Percentiles rank a stretch among this genome's conserved stretches.
phyloP scores from a whole-genome alignment of 2,113 vertebrate species.

The Bubo scandiacus region DNA sequence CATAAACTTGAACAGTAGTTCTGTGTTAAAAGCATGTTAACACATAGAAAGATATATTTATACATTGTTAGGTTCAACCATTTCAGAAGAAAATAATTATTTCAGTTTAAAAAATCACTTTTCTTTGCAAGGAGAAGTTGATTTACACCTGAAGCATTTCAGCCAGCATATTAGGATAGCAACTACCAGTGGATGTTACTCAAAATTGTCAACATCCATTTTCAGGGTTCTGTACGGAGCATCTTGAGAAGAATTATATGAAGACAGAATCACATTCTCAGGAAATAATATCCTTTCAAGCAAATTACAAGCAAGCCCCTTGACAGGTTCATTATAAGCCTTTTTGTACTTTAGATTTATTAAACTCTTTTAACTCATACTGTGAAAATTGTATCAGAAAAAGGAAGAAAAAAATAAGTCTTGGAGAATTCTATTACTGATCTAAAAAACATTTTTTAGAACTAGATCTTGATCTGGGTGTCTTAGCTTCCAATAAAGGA shows the following conservation, averaged over 20 bases:
- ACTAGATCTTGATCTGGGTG: not conserved
- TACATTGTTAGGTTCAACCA: not conserved
- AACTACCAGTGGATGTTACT: not conserved
- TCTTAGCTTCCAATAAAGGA: not conserved
- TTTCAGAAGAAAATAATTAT: not conserved
- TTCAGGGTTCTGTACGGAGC: not conserved
- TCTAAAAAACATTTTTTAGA: not conserved
- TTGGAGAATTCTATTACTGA: not conserved
- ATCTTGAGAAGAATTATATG: constrained; percentile 24
- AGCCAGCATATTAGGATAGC: not conserved
- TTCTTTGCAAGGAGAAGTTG: not conserved
- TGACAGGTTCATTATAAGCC: constrained; percentile 51
- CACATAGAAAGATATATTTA: not conserved
- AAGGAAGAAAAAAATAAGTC: not conserved
- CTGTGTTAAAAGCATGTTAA: not conserved
- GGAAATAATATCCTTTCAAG: constrained; percentile 48
- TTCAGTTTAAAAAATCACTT: not conserved
- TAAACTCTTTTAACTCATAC: constrained; percentile 30
- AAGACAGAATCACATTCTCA: constrained; percentile 28
- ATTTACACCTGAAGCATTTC: not conserved
- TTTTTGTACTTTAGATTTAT: constrained; percentile 51
- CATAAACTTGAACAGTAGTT: not conserved
- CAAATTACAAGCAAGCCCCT: constrained; percentile 35
- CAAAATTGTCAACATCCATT: constrained; percentile 18
- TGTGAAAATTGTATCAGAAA: constrained; percentile 27